A percentile compares a stretch with the other conserved stretches of the same genome.
Conservation (phyloP, 2,888 invertebrate genomes). For the Serripes groenlandicus region DNA sequence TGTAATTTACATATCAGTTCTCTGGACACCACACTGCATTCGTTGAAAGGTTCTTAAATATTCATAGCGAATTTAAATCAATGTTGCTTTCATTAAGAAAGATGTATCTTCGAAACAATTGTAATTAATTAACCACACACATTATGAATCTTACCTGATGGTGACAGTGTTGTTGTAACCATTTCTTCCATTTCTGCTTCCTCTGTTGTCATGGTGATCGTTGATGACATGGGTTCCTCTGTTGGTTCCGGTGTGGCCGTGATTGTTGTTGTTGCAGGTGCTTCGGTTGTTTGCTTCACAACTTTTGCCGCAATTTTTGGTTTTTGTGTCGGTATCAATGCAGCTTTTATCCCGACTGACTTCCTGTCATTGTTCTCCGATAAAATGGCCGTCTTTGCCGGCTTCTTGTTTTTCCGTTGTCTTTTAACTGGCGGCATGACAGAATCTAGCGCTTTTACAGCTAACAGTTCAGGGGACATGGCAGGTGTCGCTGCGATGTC, state of each 20-base stretch:
- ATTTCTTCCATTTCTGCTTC: conserved; percentile 25
- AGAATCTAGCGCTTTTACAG: neutral
- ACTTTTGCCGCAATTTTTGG: conserved; percentile 44
- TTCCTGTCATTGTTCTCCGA: conserved; percentile 32
- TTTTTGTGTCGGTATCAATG: conserved; percentile 32
- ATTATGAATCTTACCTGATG: conserved; percentile 5
- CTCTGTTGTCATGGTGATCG: conserved; percentile 4
- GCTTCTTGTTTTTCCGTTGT: neutral
- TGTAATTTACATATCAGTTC: too few relatives aligned
- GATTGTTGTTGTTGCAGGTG: neutral
- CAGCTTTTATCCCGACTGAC: conserved; percentile 24
- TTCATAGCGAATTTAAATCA: too few relatives aligned
- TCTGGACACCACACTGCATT: too few relatives aligned
- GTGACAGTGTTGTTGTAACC: conserved; percentile 12
- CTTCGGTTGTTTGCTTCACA: conserved; percentile 2
- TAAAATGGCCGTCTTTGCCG: conserved; percentile 42
- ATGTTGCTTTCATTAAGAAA: too few relatives aligned
- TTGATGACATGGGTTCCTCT: neutral
- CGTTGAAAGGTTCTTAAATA: too few relatives aligned
- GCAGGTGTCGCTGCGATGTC: conserved; percentile 5
- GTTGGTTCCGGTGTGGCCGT: neutral
- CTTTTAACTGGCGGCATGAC: neutral
- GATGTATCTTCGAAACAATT: too few relatives aligned
- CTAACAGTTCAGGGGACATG: neutral
- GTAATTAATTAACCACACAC: too few relatives aligned